phyloP scores from a whole-genome alignment of 2,113 vertebrate species.

The Pyxicephalus adspersus region DNA sequence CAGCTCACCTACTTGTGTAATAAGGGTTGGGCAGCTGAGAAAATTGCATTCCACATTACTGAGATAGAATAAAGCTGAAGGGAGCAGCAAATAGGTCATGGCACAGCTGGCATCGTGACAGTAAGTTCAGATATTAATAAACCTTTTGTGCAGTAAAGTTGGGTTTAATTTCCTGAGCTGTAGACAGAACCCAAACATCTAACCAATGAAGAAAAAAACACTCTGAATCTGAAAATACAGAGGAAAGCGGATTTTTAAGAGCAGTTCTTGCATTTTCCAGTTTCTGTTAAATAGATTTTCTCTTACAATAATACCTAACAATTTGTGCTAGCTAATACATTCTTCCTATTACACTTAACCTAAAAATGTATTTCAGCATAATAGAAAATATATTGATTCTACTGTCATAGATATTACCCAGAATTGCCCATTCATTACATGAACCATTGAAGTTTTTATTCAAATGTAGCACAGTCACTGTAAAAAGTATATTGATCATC shows the following conservation, averaged over 20 bases:
- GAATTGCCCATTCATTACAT: background rate
- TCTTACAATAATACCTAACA: background rate
- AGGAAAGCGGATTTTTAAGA: background rate
- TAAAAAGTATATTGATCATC: constrained; percentile 16
- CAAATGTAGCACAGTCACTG: constrained; percentile 24
- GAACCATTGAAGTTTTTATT: background rate
- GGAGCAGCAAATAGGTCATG: no score
- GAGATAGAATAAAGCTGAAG: no score
- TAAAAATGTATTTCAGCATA: background rate
- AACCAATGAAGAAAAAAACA: no score
- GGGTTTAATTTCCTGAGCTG: no score
- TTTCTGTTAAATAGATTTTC: background rate
- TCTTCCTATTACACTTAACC: background rate
- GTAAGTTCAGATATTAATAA: no score
- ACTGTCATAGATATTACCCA: background rate
- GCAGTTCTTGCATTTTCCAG: background rate
- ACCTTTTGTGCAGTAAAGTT: no score
- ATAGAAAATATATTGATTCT: background rate
- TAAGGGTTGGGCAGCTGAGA: no score
- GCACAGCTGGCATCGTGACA: no score
- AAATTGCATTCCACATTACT: no score
- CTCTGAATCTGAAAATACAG: background rate
- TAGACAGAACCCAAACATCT: no score
- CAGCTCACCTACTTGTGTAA: no score
- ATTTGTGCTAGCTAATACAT: background rate